Base-by-base conservation (phyloP, 2,888 invertebrate species). In the Rotaria macrura region DNA sequence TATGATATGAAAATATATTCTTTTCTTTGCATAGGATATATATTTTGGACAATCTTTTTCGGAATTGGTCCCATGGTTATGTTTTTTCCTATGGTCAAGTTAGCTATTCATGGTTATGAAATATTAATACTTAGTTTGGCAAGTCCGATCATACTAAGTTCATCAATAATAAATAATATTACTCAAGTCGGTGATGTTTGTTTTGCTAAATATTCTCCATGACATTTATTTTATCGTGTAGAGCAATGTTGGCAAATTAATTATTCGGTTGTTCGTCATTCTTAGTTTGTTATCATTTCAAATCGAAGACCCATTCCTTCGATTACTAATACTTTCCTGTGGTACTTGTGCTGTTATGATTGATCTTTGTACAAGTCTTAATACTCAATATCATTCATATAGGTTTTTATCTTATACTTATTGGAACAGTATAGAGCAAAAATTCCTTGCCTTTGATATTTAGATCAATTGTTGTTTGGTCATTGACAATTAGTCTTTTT, bases 11-110 rank as follows among this genome's bases (percentile, higher is more conserved):
- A 0, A 20, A 47, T 43, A 43, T 43, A n/a, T 47, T 47, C 47
- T 83, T 83, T 85, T 86, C 87, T 57, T 85, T n/a, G 88, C 89
- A 57, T 88, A 90, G 91, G 90, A 29, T 91, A 89, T 87, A 87
- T 90, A 20, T 91, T 91, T 86, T 91, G 91, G 91, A 89, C 89
- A 74, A 87, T 91, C 54, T 90, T 91, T 87, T 90, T 90, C 87
- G 90, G 89, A 1, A 87, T 91, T 54, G 89, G 89, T 12, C 90
- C 91, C 0, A 90, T 91, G 90, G 90, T 91, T 65, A 91, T 91
- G 91, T 91, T 91, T 87, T 91, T 90, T 87, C 91, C 91, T 17
- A 88, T 91, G 25, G 91, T 91, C 88, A 90, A 91, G 87, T 88
- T 91, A 55, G 91, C 90, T 84, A 89, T 91, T 49, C 89, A 91